Evolutionary conservation across 2,113 vertebrate genomes (phyloP).

Genomic region (Raphicerus campestris): DNA sequence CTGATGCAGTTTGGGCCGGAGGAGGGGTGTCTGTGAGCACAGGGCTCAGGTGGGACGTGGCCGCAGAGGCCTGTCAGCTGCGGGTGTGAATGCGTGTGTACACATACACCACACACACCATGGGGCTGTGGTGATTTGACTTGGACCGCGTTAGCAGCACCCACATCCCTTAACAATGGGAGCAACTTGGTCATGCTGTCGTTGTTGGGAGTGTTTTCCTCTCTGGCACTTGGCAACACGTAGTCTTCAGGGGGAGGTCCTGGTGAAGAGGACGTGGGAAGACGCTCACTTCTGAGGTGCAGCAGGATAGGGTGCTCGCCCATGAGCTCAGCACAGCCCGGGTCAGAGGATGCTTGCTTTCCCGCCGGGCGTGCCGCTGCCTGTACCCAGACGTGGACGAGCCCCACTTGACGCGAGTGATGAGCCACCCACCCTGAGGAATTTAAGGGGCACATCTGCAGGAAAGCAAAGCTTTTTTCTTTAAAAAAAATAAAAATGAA

Average conservation of each 20-base stretch:
- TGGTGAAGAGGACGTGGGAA: not conserved
- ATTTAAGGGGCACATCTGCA: not conserved
- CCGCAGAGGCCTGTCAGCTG: not conserved
- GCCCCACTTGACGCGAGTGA: not conserved
- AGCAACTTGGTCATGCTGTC: not conserved
- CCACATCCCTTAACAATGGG: not conserved
- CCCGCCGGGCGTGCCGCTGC: accelerated
- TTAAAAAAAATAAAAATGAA: not conserved
- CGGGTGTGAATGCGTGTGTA: accelerated
- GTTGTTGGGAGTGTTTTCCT: not conserved
- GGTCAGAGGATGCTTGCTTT: not conserved
- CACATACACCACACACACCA: not conserved
- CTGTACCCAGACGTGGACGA: not conserved
- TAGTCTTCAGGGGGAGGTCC: not conserved
- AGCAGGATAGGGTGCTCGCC: not conserved
- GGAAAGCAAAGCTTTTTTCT: not conserved
- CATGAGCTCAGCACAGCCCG: not conserved
- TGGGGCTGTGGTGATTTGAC: not conserved
- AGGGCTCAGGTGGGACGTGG: not conserved
- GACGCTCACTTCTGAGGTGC: not conserved
- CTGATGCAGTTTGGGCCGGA: too few relatives aligned
- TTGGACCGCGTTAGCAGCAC: not conserved
- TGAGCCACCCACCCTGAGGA: not conserved
- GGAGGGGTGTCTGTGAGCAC: not conserved
- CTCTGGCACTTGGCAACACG: not conserved